A percentile compares a stretch with the other conserved stretches of the same genome.
Evolutionary conservation across 2,797 vertebrate species (phyloP).

Genomic region (Sciaenops ocellatus): DNA sequence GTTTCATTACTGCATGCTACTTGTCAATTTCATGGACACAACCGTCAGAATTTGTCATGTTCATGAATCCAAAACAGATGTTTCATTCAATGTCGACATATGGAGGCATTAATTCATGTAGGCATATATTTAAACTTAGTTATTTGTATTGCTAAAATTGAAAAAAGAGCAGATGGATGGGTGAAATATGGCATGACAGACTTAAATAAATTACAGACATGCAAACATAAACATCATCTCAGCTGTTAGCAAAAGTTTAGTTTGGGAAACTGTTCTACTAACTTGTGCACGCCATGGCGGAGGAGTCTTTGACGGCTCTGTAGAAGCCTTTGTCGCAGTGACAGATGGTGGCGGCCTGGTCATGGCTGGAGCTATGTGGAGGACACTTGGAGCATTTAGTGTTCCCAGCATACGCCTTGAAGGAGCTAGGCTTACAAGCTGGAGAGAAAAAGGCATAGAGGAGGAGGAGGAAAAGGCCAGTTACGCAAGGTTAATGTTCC

Average conservation of each 20-base stretch:
- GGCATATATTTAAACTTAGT: slow-evolving; percentile 7
- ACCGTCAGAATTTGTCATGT: slow-evolving; percentile 7
- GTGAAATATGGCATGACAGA: neutral
- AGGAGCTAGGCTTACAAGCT: slow-evolving; percentile 97
- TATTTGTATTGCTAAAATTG: slow-evolving; percentile 4
- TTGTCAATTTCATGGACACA: slow-evolving; percentile 33
- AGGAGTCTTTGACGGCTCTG: slow-evolving; percentile 93
- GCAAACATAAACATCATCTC: slow-evolving; percentile 17
- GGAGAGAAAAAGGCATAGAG: slow-evolving; percentile 38
- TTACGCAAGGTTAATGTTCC: slow-evolving; percentile 40
- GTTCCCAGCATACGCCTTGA: slow-evolving; percentile 96
- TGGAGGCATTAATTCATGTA: neutral
- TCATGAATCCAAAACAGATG: slow-evolving; percentile 16
- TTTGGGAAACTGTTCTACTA: slow-evolving; percentile 74
- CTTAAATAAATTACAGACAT: slow-evolving; percentile 9
- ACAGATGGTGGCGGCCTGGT: slow-evolving; percentile 93
- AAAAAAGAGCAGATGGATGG: slow-evolving; percentile 37
- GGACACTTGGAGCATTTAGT: slow-evolving; percentile 97
- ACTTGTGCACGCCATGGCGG: slow-evolving; percentile 97
- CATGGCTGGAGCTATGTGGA: slow-evolving; percentile 92
- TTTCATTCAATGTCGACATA: slow-evolving; percentile 15
- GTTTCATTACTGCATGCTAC: slow-evolving; percentile 29
- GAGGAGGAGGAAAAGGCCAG: slow-evolving; percentile 5
- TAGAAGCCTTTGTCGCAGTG: slow-evolving; percentile 97
- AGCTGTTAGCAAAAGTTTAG: slow-evolving; percentile 17